phyloP scores from a whole-genome alignment of 2,797 vertebrate species.

The Leuciscus waleckii region DNA sequence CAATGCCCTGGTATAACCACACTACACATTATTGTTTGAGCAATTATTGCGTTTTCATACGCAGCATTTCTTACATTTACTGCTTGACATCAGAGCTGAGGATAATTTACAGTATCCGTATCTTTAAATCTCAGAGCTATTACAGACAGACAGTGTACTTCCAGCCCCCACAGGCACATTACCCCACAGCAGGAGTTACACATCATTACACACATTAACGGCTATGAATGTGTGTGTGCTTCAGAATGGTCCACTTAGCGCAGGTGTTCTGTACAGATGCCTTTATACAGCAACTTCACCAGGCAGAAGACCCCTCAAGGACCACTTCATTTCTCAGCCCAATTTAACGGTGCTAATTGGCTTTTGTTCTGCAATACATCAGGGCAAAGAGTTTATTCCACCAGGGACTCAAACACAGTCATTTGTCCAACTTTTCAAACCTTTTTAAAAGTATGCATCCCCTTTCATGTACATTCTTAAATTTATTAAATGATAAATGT shows the following conservation, averaged over 20 bases:
- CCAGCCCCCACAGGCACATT: slow-evolving; percentile 2
- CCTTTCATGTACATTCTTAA: neutral
- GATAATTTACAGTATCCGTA: slow-evolving; percentile 17
- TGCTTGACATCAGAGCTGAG: slow-evolving; percentile 4
- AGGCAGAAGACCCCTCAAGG: neutral
- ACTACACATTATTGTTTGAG: neutral
- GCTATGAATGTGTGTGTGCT: neutral
- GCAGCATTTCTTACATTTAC: neutral
- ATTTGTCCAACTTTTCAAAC: neutral
- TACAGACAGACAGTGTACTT: slow-evolving; percentile 9
- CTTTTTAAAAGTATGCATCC: no score
- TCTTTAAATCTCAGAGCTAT: slow-evolving; percentile 25
- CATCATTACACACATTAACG: slow-evolving; percentile 32
- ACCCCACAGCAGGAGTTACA: slow-evolving; percentile 10
- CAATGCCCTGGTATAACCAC: neutral
- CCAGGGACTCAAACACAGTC: neutral
- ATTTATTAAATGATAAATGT: neutral
- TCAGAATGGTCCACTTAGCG: neutral
- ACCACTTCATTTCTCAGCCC: slow-evolving; percentile 35
- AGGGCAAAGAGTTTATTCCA: neutral
- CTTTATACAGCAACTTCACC: neutral
- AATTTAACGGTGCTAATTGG: slow-evolving; percentile 50
- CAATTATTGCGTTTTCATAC: neutral
- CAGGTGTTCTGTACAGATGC: slow-evolving; percentile 6
- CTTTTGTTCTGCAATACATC: slow-evolving; percentile 31